Conservation (phyloP, 92 coral and sea anemone genomes). For the Umimayanthus chanpuru region DNA sequence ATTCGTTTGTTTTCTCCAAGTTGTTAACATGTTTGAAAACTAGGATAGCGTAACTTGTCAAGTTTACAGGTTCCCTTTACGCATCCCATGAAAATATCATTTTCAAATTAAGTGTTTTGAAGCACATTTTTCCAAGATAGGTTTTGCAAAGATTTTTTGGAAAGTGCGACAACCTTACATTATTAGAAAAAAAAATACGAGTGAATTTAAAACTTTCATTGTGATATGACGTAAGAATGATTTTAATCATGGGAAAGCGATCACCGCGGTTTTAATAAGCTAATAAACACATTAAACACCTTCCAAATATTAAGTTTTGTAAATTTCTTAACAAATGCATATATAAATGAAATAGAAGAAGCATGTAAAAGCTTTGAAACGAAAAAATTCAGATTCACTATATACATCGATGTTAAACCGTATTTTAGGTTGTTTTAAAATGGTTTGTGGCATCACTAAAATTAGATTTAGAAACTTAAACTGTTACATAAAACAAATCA, state of each 20-base stretch:
- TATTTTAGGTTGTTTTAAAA: conserved; percentile 24
- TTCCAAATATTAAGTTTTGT: neutral
- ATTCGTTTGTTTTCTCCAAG: neutral
- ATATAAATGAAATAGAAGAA: neutral
- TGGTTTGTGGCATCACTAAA: neutral
- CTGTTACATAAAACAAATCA: neutral
- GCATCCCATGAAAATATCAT: neutral
- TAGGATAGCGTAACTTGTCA: conserved; percentile 42
- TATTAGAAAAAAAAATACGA: neutral
- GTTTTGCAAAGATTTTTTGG: neutral
- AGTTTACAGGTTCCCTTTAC: conserved; percentile 4
- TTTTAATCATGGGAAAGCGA: neutral
- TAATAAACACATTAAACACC: neutral
- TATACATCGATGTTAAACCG: neutral
- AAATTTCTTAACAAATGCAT: neutral
- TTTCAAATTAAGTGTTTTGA: neutral
- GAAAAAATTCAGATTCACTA: no score
- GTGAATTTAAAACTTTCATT: neutral
- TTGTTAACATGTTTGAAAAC: conserved; percentile 15
- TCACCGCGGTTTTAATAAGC: conserved; percentile 1
- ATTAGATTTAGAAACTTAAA: conserved; percentile 44
- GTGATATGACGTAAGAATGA: neutral
- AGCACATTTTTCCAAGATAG: neutral
- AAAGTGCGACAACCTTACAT: neutral
- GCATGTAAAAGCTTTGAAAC: neutral